Base-by-base conservation (phyloP, 2,888 invertebrate species). In the Uropetala carovei region DNA sequence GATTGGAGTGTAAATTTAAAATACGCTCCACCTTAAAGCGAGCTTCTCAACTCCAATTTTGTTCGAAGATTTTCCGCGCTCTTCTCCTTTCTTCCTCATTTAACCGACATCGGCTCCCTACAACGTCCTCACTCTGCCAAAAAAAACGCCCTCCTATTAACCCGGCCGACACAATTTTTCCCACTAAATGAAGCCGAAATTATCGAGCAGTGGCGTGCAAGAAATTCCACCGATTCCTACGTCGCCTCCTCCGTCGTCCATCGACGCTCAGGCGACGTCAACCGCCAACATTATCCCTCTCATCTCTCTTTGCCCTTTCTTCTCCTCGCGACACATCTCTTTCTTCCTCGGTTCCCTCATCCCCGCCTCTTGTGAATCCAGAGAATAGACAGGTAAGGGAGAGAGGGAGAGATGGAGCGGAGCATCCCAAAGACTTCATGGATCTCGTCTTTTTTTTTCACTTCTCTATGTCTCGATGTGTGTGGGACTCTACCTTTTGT, bases 281-380 rank as follows among this genome's bases (percentile, higher is more conserved):
- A 68, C 0, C 18, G 27, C 75, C 11, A 75, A 22, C 27, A 22
- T 27, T 27, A 43, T n/a, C 30, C 16, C 3, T 18, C 14, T 22
- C 86, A 10, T 59, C 58, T 27, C 59, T 59, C 86, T 83, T 83
- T 86, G 86, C 30, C 30, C 43, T 30, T 30, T 16, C 82, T 30
- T 82, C 18, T 64, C 89, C 43, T 30, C 18, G 11, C 18, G 43
- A 16, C 68, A 64, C 16, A 43, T n/a, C 43, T 64, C n/a, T 10
- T 43, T 82, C 30, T 8, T 16, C 82, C 43, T 43, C 83, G 18
- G 27, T 43, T 43, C 18, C 56, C 83, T 57, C 30, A 57, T 83
- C 5, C n/a, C 64, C 0, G 7, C 64, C 64, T 11, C 11, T n/a
- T n/a, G 5, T 64, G 10, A 8, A 0, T n/a, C 43, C 43, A 5